A percentile compares a stretch with the other conserved stretches of the same genome.
phyloP scores from a whole-genome alignment of 2,888 invertebrate genomes.

The Lithodes maja region DNA sequence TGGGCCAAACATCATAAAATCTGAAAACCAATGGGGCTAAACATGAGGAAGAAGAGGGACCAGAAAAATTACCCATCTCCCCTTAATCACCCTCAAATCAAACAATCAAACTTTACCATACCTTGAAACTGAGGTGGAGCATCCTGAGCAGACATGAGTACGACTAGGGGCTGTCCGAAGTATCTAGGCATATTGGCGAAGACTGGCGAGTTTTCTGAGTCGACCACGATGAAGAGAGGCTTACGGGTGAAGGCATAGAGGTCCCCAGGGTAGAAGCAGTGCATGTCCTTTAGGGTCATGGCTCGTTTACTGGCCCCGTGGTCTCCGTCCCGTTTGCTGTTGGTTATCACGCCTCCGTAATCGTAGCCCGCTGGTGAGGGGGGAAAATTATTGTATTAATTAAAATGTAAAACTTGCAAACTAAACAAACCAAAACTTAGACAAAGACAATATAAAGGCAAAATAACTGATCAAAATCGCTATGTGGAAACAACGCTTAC shows the following conservation, averaged over 20 bases:
- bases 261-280: slow-evolving; percentile 90
- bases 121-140: slow-evolving; percentile 89
- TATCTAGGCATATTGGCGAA: slow-evolving; percentile 92
- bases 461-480: too few relatives aligned
- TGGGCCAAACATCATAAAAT: too few relatives aligned
- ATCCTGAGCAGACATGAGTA: slow-evolving; percentile 95
- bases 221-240: slow-evolving; percentile 94
- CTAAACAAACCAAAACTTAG: too few relatives aligned
- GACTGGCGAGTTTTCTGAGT: slow-evolving; percentile 95
- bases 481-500: too few relatives aligned
- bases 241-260: slow-evolving; percentile 93
- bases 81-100: too few relatives aligned
- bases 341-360: slow-evolving; percentile 91
- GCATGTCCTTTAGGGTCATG: slow-evolving; percentile 67
- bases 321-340: slow-evolving; percentile 86
- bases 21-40: too few relatives aligned
- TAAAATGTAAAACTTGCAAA: too few relatives aligned
- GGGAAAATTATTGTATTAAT: too few relatives aligned
- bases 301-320: slow-evolving; percentile 72
- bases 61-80: too few relatives aligned
- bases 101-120: too few relatives aligned
- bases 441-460: too few relatives aligned
- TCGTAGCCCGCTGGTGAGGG: slow-evolving; percentile 89
- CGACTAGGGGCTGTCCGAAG: slow-evolving; percentile 94
- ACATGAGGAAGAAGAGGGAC: too few relatives aligned